Evolutionary conservation across 2,888 invertebrate species (phyloP), one percentile per base, ranked within the genome.

Genomic region (Shargacucullia verbasci): DNA sequence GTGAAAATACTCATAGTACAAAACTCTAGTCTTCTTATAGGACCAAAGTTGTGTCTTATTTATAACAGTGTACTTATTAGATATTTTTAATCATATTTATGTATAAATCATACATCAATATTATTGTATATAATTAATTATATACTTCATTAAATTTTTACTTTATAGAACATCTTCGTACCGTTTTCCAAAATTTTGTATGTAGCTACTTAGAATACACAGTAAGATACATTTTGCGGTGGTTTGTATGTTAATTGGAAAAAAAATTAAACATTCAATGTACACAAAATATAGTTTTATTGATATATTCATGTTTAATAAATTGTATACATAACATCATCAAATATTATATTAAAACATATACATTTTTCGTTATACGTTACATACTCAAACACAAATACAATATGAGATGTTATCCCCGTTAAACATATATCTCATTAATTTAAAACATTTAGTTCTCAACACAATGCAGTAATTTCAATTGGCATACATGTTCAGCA

Each of bases 221-320:
- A 57, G 46, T 69, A 37, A 59, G 15, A 53, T 47, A 69, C 65
- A 60, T 64, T 73, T 70, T 64, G 67, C 57, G 59, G 74, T 68
- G 74, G 79, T 76, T 81, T 79, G 73, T 68, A 59, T 77, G 73
- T 78, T 75, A 81, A 73, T 78, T 83, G 81, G 81, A 78, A 86
- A 81, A 70, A 86, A 68, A 91, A 91, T 87, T 86, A 90, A 92
- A 92, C 81, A 84, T 89, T 88, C 76, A 80, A 89, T 86, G 83
- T 94, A 94, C 94, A 94, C 94, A 94, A 94, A 94, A 94, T 94
- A 94, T 94, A 94, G 93, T 94, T 94, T 94, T 94, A 94, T 94
- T 94, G 93, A 93, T 94, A 93, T 93, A 93, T 92, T 86, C 92
- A 94, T 92, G 92, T 94, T 94, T 94, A 94, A 94, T 94, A 94